Percentiles rank a stretch among this genome's conserved stretches.
phyloP scores from a whole-genome alignment of 2,888 invertebrate species.

The Trichacis sp. region DNA sequence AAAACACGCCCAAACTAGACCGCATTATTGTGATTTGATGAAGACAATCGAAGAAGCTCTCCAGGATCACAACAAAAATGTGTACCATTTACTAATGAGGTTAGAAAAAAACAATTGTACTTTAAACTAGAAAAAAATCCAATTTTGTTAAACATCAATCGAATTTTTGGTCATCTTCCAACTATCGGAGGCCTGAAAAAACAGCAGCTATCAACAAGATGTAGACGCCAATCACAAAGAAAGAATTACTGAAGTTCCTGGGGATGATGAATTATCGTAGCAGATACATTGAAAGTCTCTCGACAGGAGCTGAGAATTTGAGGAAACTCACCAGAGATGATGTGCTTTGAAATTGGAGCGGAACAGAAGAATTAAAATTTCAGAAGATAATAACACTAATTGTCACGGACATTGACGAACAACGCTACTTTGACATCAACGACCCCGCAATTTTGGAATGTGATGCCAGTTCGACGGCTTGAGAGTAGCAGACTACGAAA shows the following conservation, averaged over 20 bases:
- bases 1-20: too few relatives aligned
- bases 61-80: background rate
- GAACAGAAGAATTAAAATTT: background rate
- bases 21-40: constrained; percentile 7
- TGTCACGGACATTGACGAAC: background rate
- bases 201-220: constrained; percentile 1
- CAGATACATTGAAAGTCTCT: constrained; percentile 2
- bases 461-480: constrained; percentile 38
- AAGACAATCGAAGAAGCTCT: too few relatives aligned
- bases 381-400: constrained; percentile 4
- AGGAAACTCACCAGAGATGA: constrained; percentile 4
- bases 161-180: constrained; percentile 13
- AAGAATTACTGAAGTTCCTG: constrained; percentile 11
- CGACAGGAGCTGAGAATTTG: background rate
- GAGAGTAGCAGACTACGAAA: constrained; percentile 55
- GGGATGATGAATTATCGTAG: constrained; percentile 15
- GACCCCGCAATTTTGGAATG: constrained; percentile 5
- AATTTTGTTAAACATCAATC: constrained; percentile 6
- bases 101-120: constrained; percentile 4
- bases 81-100: background rate
- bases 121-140: constrained; percentile 7
- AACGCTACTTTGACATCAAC: constrained; percentile 13
- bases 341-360: constrained; percentile 4
- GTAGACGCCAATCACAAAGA: background rate
- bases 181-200: constrained; percentile 7